These are phyloP conservation scores for Gyrodactylus bullatarudis DNA, from an alignment of 1,140 invertebrate genomes.

Conservation along the genomic window DNA sequence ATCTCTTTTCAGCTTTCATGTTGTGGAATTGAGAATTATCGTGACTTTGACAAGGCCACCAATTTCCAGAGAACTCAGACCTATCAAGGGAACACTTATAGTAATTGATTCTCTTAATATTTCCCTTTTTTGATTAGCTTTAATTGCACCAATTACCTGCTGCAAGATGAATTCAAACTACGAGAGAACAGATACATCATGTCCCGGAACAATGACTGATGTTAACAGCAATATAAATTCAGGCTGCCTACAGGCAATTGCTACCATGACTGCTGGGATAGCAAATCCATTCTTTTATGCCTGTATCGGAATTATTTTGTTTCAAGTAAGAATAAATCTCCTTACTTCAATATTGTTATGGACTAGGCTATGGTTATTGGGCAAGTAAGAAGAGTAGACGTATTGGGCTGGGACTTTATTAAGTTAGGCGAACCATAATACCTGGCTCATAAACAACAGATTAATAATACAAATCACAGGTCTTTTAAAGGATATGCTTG, in stretches of 20 bases:
- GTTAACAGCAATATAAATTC: not conserved
- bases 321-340: too few relatives aligned
- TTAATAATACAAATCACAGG: too few relatives aligned
- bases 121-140: not conserved
- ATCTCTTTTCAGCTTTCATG: not conserved
- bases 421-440: too few relatives aligned
- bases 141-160: not conserved
- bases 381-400: too few relatives aligned
- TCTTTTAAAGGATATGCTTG: too few relatives aligned
- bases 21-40: not conserved
- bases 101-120: not conserved
- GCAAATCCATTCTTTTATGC: not conserved
- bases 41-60: not conserved
- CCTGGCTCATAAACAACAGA: too few relatives aligned
- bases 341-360: too few relatives aligned
- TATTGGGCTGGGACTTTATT: too few relatives aligned
- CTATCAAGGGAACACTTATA: not conserved
- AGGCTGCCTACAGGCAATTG: not conserved
- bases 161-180: not conserved
- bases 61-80: not conserved
- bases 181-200: not conserved
- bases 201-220: not conserved
- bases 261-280: not conserved
- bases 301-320: not conserved
- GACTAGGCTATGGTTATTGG: too few relatives aligned